phyloP scores from a whole-genome alignment of 2,113 vertebrate genomes.

The Thomomys bottae region DNA sequence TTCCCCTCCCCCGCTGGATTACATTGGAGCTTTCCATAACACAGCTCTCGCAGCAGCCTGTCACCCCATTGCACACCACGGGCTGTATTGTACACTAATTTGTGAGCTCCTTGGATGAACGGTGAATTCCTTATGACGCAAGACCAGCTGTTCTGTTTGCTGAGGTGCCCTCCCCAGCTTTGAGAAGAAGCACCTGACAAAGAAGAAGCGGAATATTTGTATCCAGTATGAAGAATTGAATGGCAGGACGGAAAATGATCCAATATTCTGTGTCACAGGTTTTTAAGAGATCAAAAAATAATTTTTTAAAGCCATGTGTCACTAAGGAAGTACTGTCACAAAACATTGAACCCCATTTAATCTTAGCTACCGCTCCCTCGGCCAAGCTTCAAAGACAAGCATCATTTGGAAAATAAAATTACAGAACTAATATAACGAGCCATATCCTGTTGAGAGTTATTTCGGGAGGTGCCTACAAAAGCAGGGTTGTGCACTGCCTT shows the following conservation, averaged over 20 bases:
- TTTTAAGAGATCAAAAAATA: slow-evolving; percentile 35
- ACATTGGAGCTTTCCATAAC: neutral
- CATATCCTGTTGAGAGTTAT: slow-evolving; percentile 64
- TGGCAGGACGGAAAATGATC: slow-evolving; percentile 8
- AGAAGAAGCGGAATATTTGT: neutral
- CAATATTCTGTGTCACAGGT: neutral
- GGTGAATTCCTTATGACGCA: neutral
- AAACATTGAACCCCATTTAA: slow-evolving; percentile 45
- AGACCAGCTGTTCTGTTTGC: neutral
- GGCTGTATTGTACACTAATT: neutral
- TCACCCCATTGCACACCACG: neutral
- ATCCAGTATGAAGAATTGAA: neutral
- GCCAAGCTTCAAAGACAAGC: slow-evolving; percentile 54
- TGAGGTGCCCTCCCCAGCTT: neutral
- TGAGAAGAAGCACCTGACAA: neutral
- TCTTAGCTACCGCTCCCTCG: slow-evolving; percentile 22
- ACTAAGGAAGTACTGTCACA: slow-evolving; percentile 32
- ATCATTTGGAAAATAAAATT: slow-evolving; percentile 73
- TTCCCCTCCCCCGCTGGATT: neutral
- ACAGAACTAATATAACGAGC: slow-evolving; percentile 64
- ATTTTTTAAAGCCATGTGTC: neutral
- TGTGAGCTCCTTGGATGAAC: neutral
- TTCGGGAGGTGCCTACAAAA: slow-evolving; percentile 55
- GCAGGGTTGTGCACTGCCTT: slow-evolving; percentile 43
- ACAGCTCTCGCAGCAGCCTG: neutral